These are phyloP conservation scores for Physeter macrocephalus DNA, from an alignment of 2,113 vertebrate species.

Conservation along the genomic window DNA sequence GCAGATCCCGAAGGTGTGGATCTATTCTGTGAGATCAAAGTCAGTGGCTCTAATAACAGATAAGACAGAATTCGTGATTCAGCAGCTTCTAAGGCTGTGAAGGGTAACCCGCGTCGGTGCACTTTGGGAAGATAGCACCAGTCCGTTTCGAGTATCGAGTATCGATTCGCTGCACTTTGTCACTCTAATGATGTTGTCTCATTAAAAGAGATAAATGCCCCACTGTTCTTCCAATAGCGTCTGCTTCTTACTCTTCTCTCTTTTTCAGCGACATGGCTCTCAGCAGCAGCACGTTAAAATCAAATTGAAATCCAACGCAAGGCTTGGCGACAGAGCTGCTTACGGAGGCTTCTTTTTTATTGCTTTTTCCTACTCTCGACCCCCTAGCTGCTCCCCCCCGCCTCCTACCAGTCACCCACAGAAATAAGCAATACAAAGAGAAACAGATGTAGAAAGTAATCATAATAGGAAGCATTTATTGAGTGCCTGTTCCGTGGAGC, in stretches of 20 bases:
- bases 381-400: not conserved
- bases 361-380: not conserved
- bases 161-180: slow-evolving; percentile 82
- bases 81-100: slow-evolving; percentile 69
- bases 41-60: slow-evolving; percentile 45
- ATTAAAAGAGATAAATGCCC: slow-evolving; percentile 85
- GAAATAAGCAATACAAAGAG: slow-evolving; percentile 13
- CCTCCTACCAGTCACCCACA: not conserved
- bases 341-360: slow-evolving; percentile 59
- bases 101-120: slow-evolving; percentile 44
- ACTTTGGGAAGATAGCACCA: slow-evolving; percentile 71
- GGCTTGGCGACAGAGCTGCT: slow-evolving; percentile 37
- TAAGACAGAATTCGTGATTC: slow-evolving; percentile 76
- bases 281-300: slow-evolving; percentile 69
- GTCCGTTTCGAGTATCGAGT: slow-evolving; percentile 77
- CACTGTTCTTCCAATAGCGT: slow-evolving; percentile 79
- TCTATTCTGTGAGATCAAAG: slow-evolving; percentile 47
- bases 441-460: not conserved
- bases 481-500: not conserved
- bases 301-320: slow-evolving; percentile 73
- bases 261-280: slow-evolving; percentile 64
- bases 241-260: slow-evolving; percentile 74
- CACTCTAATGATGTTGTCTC: slow-evolving; percentile 83
- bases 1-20: slow-evolving; percentile 11
- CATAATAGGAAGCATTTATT: not conserved